phyloP scores from a whole-genome alignment of 1,140 invertebrate genomes.

The Nomia melanderi region DNA sequence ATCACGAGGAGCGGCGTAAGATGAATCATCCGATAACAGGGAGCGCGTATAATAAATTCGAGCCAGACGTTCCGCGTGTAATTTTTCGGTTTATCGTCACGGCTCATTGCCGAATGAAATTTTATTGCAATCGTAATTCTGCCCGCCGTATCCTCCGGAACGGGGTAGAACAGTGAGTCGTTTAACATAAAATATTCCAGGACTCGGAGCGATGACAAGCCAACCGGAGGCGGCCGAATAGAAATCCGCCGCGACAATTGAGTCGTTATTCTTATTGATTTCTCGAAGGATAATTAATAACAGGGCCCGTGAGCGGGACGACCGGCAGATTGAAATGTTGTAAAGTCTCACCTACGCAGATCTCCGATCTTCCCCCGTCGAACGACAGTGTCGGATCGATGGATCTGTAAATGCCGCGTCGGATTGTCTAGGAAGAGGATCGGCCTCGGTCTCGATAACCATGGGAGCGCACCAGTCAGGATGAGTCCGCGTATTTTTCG shows the following conservation, averaged over 20 bases:
- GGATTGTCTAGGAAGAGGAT: slow-evolving; percentile 62
- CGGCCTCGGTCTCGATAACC: slow-evolving; percentile 57
- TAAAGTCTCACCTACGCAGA: slow-evolving; percentile 44
- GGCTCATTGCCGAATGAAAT: not conserved
- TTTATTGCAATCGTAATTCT: not conserved
- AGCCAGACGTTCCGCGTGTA: not conserved
- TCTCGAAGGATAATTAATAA: slow-evolving; percentile 64
- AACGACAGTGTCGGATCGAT: slow-evolving; percentile 65
- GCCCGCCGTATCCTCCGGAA: no score
- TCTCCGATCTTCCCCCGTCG: slow-evolving; percentile 35
- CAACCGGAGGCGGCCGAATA: not conserved
- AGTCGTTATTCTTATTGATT: slow-evolving; percentile 42
- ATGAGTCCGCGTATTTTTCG: slow-evolving; percentile 64
- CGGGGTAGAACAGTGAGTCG: not conserved
- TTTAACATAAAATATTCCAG: not conserved
- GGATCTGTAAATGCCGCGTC: slow-evolving; percentile 65
- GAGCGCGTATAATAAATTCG: not conserved
- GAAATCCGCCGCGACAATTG: slow-evolving; percentile 17
- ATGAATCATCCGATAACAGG: no score
- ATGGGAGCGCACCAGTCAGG: slow-evolving; percentile 56
- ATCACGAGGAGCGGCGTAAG: no score
- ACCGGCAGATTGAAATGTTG: slow-evolving; percentile 61
- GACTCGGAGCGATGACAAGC: slow-evolving; percentile 3
- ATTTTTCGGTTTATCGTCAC: not conserved
- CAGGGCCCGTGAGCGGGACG: not conserved